Percentiles rank a stretch among this genome's conserved stretches.
phyloP scores from a whole-genome alignment of 2,797 vertebrate species.

The Epinephelus awoara region DNA sequence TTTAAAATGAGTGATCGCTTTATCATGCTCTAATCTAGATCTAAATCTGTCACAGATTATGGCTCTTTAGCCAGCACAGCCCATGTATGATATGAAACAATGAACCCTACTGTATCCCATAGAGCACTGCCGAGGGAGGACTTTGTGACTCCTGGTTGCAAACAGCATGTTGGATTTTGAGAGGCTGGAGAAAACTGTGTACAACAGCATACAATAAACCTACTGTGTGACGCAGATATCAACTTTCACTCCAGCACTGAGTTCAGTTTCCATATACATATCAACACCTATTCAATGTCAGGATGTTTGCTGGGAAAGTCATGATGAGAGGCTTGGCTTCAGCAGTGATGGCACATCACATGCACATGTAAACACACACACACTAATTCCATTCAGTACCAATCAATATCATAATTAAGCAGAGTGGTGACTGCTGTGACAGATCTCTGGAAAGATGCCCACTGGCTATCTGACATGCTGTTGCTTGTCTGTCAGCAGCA shows the following conservation, averaged over 20 bases:
- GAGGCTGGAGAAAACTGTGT: background rate
- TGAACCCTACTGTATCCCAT: background rate
- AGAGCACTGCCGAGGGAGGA: background rate
- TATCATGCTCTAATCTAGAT: no score
- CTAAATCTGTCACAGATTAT: background rate
- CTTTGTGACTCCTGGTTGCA: background rate
- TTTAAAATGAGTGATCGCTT: no score
- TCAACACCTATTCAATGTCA: constrained; percentile 15
- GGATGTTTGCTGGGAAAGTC: constrained; percentile 1
- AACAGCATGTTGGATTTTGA: background rate
- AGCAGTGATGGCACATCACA: constrained; percentile 1
- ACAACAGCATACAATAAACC: background rate
- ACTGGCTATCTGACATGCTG: constrained; percentile 7
- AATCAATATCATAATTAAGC: constrained; percentile 56
- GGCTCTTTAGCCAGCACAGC: background rate
- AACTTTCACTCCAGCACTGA: background rate
- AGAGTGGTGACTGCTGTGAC: constrained; percentile 33
- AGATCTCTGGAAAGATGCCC: constrained; percentile 27
- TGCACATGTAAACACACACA: background rate
- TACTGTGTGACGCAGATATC: background rate
- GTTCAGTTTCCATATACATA: constrained; percentile 13
- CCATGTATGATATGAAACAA: background rate
- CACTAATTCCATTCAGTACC: constrained; percentile 23
- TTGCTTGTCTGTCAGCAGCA: background rate
- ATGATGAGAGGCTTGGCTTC: background rate